Evolutionary conservation across 2,113 vertebrate species (phyloP), one percentile per base, ranked within the genome.

Genomic region (Cyanoderma ruficeps): DNA sequence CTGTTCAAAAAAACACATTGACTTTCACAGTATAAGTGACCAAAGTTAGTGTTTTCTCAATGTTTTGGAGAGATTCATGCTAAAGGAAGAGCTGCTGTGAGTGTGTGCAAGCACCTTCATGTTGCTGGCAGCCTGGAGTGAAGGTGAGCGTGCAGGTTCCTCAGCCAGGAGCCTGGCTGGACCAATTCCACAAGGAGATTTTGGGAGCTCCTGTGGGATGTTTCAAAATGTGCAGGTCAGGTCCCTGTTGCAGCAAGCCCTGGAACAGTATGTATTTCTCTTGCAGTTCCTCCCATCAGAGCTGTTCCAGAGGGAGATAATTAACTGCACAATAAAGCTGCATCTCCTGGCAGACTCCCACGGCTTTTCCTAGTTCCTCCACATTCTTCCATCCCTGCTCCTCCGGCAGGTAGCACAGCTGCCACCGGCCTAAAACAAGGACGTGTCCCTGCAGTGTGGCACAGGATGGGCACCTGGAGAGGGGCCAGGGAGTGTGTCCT

Each of bases 101-200:
- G 41, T 2, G 3, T 1, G 1, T 9, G 59, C 1, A 6, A 77
- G 53, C 68, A 27, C 25, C 15, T 20, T 37, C 1, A 0, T 15
- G 2, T 53, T 1, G 1, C 24, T 41, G 82, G 57, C 47, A 65
- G 3, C 61, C 18, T 10, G 44, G 16, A 41, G 61, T 0, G 17
- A 10, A 53, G 44, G 37, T 16, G 5, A 22, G 35, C 0, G 0
- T 11, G 50, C 49, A 10, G 15, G 9, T 68, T 27, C 37, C 42
- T 87, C 27, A 5, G 70, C 56, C 49, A 3, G 1, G 21, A 37
- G 41, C 50, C 21, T 42, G 49, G 2, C 80, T 65, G 69, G 30
- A 84, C 77, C 42, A 1, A 21, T 55, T 37, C 16, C 24, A 10
- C 0, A 0, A 31, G 24, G 20, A 25, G 14, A 2, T 2, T 24